Evolutionary conservation across 2,113 vertebrate species (phyloP).

Genomic region (Anoplopoma fimbria): DNA sequence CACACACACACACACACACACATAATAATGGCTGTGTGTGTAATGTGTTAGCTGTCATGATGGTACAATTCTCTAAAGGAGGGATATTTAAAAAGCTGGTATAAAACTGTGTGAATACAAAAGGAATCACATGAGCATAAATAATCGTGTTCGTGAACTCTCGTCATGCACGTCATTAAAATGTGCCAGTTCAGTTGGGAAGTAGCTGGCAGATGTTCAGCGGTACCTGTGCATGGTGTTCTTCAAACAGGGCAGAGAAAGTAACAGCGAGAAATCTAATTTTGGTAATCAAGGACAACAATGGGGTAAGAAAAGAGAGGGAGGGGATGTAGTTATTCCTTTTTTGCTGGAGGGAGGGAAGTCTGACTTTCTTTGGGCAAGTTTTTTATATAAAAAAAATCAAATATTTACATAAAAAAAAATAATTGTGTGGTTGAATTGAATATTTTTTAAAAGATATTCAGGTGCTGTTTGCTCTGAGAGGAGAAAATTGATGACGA

Average conservation of each 20-base stretch:
- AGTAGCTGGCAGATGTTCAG: constrained; percentile 55
- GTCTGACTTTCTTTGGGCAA: background rate
- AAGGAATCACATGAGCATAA: constrained; percentile 52
- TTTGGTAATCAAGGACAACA: background rate
- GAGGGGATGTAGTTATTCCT: background rate
- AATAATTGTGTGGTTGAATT: background rate
- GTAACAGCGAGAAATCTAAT: background rate
- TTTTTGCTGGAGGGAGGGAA: background rate
- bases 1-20: constrained; percentile 23
- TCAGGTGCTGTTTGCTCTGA: too few species aligned
- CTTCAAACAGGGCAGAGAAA: constrained; percentile 28
- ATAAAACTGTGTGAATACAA: constrained; percentile 34
- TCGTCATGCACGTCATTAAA: constrained; percentile 61
- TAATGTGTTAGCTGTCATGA: constrained; percentile 37
- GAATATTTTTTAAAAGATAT: too few species aligned
- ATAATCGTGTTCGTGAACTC: constrained; percentile 39
- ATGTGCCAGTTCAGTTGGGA: constrained; percentile 46
- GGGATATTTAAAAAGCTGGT: constrained; percentile 41
- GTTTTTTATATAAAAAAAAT: background rate
- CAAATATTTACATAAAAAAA: background rate
- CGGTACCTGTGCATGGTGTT: constrained; percentile 28
- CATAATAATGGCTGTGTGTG: background rate
- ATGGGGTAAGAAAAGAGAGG: background rate
- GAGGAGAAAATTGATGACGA: too few species aligned
- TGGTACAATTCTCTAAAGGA: constrained; percentile 7